Percentiles rank a stretch among this genome's conserved stretches.
Conservation (phyloP, 2,113 vertebrate species). For the Ammospiza nelsoni region DNA sequence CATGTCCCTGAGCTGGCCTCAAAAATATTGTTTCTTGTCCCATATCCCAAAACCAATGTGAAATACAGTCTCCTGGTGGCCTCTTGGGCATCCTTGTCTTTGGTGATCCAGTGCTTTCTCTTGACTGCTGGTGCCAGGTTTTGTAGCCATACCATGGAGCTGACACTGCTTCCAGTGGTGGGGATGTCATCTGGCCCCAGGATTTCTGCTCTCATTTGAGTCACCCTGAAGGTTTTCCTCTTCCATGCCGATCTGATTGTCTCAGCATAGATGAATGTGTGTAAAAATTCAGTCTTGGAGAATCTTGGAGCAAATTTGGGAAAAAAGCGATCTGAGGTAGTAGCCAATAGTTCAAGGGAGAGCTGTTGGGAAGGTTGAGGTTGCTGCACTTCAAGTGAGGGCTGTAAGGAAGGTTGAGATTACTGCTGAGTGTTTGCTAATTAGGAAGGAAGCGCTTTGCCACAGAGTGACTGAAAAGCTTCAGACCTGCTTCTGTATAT, state of each 20-base stretch:
- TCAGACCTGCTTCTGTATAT: neutral
- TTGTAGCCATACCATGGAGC: accelerated
- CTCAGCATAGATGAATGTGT: neutral
- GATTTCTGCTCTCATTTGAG: neutral
- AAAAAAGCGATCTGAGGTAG: neutral
- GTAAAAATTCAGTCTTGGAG: neutral
- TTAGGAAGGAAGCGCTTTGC: neutral
- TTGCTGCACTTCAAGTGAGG: neutral
- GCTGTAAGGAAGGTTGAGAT: neutral
- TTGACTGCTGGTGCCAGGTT: neutral
- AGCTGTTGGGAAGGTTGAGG: neutral
- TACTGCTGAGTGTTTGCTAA: neutral
- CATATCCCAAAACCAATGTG: accelerated
- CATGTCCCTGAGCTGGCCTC: neutral
- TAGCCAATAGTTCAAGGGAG: neutral
- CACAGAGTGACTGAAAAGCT: neutral
- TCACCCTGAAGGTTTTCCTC: neutral
- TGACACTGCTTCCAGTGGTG: neutral
- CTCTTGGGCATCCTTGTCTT: neutral
- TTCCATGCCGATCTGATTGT: neutral
- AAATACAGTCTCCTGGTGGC: neutral
- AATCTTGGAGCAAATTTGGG: neutral
- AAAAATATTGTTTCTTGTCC: neutral
- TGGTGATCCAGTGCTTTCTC: neutral
- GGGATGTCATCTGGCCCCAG: neutral